Percentiles rank a stretch among this genome's conserved stretches.
Conservation (phyloP, 2,797 vertebrate species). For the Orientallactaga sibirica region DNA sequence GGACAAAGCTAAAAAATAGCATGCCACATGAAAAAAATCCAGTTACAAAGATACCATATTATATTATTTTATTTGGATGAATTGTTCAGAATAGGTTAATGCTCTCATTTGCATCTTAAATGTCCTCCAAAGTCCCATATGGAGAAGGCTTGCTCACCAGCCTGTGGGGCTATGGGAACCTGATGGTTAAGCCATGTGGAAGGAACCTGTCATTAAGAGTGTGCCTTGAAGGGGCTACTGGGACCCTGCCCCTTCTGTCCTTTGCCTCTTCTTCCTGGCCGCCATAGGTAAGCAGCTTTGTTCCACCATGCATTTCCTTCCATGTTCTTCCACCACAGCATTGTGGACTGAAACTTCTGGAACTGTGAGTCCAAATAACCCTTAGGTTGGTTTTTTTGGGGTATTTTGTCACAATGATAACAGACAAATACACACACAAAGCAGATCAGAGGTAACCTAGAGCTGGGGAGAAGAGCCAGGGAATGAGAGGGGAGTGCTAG, state of each 20-base stretch:
- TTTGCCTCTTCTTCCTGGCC: neutral
- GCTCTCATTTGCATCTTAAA: neutral
- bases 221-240: neutral
- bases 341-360: neutral
- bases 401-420: neutral
- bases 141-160: neutral
- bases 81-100: neutral
- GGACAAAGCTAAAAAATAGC: neutral
- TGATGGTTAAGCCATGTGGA: neutral
- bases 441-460: neutral
- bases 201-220: neutral
- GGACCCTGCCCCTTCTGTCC: no score
- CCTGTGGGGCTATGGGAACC: neutral
- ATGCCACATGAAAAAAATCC: neutral
- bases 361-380: neutral
- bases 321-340: neutral
- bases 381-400: neutral
- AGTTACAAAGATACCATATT: neutral
- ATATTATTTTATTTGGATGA: neutral
- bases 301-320: neutral
- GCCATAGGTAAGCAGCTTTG: neutral
- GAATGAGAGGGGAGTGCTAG: neutral
- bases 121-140: no score
- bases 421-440: conserved; percentile 6
- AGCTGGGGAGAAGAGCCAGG: neutral